Base-by-base conservation (phyloP, 2,888 invertebrate genomes). In the Lingula anatina region DNA sequence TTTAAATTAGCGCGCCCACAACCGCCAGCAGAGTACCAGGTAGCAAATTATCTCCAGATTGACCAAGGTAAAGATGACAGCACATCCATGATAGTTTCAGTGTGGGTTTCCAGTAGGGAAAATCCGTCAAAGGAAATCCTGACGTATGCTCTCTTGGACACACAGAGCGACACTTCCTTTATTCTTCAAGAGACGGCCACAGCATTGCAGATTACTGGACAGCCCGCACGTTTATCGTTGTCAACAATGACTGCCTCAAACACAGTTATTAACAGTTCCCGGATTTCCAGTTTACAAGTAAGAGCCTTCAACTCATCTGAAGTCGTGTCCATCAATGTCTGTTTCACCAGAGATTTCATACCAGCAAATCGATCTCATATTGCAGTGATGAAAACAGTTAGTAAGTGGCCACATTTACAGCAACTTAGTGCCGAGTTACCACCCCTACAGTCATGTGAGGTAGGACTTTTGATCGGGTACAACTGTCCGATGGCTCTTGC, bases 101-200 rank as follows among this genome's bases (percentile, higher is more conserved):
- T 59, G 3, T 57, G 51, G 39, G 23, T 62, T 3, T 57, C 58
- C 12, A 48, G 45, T 43, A 36, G 35, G 3, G 27, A 49, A 20
- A 44, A 51, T n/a, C 59, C 59, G 7, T 39, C 53, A 5, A 26
- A 43, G 20, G 61, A 60, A 50, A 23, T n/a, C 7, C 27, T 60
- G 3, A 51, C 60, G 1, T 62, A 62, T 51, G 60, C 59, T 4
- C 23, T 60, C 20, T 40, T 62, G 18, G 60, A 63, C 47, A 47
- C 59, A 4, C 58, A 59, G 46, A 55, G 55, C 9, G 60, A 63
- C 42, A 57, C 59, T 9, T 46, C 51, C 5, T 62, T 61, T 45
- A 43, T 60, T 27, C 27, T 49, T 18, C 39, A 53, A 5, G 39
- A 46, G 18, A 56, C 55, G 9, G 40, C 27, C 23, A 43, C 50